A percentile compares a stretch with the other conserved stretches of the same genome.
phyloP scores from a whole-genome alignment of 2,113 vertebrate genomes.

The Brienomyrus brachyistius region DNA sequence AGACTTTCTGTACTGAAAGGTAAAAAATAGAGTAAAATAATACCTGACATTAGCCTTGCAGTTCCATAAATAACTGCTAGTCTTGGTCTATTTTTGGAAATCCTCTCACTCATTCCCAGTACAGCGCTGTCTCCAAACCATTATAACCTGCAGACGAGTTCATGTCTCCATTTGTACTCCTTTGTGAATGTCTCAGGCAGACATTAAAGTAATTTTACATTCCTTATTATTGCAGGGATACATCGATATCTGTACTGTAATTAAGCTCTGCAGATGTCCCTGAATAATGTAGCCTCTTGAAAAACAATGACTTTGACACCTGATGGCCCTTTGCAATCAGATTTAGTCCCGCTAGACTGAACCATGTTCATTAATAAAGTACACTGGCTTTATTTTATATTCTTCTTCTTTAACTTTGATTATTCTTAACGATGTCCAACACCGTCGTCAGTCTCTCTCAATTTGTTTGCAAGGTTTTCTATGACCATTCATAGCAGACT shows the following conservation, averaged over 20 bases:
- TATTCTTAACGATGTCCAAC: neutral
- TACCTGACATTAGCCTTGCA: neutral
- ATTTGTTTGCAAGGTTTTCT: neutral
- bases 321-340: neutral
- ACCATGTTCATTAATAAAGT: neutral
- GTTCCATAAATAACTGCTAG: neutral
- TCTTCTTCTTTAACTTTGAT: neutral
- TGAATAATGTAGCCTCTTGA: neutral
- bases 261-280: neutral
- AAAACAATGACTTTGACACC: neutral
- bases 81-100: neutral
- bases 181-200: neutral
- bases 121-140: neutral
- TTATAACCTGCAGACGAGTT: neutral
- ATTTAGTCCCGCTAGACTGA: neutral
- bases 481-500: neutral
- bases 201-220: neutral
- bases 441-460: neutral
- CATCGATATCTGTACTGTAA: neutral
- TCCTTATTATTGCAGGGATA: neutral
- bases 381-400: neutral
- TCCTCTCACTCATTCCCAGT: neutral
- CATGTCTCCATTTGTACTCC: neutral
- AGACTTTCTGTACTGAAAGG: conserved; percentile 4
- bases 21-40: neutral